phyloP scores from a whole-genome alignment of 2,797 vertebrate genomes.

The Dallia pectoralis region DNA sequence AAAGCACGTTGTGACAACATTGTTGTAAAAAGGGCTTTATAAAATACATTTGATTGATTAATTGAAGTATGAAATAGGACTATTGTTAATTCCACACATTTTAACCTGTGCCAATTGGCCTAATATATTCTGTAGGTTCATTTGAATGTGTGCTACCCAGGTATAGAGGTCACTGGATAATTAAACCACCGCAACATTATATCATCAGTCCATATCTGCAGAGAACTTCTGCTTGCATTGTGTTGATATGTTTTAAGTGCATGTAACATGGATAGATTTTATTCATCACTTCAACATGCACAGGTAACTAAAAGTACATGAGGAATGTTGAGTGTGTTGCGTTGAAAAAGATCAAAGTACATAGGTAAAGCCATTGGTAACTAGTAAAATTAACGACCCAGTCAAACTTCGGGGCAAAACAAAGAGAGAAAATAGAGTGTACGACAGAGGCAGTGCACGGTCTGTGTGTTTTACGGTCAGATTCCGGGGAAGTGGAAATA shows the following conservation, averaged over 20 bases:
- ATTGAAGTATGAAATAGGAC: no score
- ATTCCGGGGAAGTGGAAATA: slow-evolving; percentile 38
- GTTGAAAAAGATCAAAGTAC: slow-evolving; percentile 68
- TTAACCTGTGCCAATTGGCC: slow-evolving; percentile 42
- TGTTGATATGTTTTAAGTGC: slow-evolving; percentile 53
- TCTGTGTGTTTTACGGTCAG: slow-evolving; percentile 64
- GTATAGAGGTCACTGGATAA: slow-evolving; percentile 46
- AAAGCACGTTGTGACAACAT: no score
- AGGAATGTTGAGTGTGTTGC: slow-evolving; percentile 69
- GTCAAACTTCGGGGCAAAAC: slow-evolving; percentile 53
- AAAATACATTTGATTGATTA: no score
- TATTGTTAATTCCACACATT: slow-evolving; percentile 15
- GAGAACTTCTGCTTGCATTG: slow-evolving; percentile 34
- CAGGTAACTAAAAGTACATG: slow-evolving; percentile 53
- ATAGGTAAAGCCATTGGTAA: slow-evolving; percentile 42
- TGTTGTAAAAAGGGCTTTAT: no score
- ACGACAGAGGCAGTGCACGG: slow-evolving; percentile 57
- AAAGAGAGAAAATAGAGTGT: slow-evolving; percentile 65
- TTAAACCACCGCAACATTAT: slow-evolving; percentile 56
- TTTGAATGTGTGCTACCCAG: slow-evolving; percentile 29
- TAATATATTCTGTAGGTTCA: slow-evolving; percentile 52
- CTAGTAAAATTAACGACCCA: slow-evolving; percentile 70
- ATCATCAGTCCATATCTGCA: slow-evolving; percentile 51
- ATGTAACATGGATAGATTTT: slow-evolving; percentile 45
- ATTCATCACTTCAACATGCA: slow-evolving; percentile 46